Conservation (phyloP, 2,888 invertebrate genomes). For the Malacosoma neustria region DNA sequence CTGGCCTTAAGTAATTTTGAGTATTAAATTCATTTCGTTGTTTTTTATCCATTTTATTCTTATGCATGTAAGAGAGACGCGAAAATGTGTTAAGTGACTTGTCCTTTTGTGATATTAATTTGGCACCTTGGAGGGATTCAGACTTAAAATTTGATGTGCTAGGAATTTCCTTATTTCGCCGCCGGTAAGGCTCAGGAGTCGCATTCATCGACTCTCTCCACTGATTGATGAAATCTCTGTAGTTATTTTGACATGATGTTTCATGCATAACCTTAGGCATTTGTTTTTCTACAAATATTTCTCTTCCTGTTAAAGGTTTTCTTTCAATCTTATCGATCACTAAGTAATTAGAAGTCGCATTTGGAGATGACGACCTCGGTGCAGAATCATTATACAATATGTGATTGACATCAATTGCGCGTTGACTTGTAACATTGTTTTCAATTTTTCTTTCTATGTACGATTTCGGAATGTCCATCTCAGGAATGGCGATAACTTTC, state of each 20-base stretch:
- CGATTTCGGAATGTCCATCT: constrained; percentile 32
- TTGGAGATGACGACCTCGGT: not conserved
- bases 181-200: constrained; percentile 21
- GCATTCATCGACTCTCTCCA: constrained; percentile 38
- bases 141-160: constrained; percentile 19
- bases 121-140: constrained; percentile 35
- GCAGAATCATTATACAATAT: not conserved
- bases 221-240: constrained; percentile 40
- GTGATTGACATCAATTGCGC: no score
- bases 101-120: constrained; percentile 37
- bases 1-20: constrained; percentile 9
- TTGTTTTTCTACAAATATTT: constrained; percentile 3
- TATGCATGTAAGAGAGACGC: constrained; percentile 58
- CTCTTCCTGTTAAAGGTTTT: not conserved
- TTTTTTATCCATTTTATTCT: constrained; percentile 40
- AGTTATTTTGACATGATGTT: constrained; percentile 19
- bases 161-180: constrained; percentile 23
- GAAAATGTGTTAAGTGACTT: constrained; percentile 54
- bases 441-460: constrained; percentile 30
- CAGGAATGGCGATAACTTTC: constrained; percentile 21
- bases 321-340: constrained; percentile 31
- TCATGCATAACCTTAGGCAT: constrained; percentile 1
- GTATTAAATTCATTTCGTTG: constrained; percentile 15
- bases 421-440: no score
- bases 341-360: not conserved